Conservation (phyloP, 64 coral and sea anemone species). For the Stylophora pistillata region DNA sequence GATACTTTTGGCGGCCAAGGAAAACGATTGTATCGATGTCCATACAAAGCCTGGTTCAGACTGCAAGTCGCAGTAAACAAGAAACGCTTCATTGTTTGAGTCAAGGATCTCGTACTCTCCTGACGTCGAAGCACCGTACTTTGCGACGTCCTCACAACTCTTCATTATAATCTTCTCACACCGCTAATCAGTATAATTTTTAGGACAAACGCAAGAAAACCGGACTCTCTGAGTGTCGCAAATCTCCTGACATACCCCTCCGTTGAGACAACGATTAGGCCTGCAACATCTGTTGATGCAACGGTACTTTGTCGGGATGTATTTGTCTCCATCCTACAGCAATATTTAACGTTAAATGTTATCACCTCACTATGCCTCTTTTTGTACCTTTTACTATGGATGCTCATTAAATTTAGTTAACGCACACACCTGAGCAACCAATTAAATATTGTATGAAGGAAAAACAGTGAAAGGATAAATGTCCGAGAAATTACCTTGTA, state of each 20-base stretch:
- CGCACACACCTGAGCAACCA: too few relatives aligned
- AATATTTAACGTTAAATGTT: not conserved
- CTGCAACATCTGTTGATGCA: slow-evolving; percentile 30
- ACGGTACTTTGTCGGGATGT: not conserved
- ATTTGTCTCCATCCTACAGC: not conserved
- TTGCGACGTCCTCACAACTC: slow-evolving; percentile 8
- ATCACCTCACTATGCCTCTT: not conserved
- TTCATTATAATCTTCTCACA: slow-evolving; percentile 14
- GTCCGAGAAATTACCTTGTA: too few relatives aligned
- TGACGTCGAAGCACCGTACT: not conserved
- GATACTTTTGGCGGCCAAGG: not conserved
- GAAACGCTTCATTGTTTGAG: not conserved
- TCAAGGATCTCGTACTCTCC: slow-evolving; percentile 24
- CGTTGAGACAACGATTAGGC: slow-evolving; percentile 41
- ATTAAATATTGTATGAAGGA: too few relatives aligned
- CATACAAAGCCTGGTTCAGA: too few relatives aligned
- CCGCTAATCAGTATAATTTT: not conserved
- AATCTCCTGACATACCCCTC: slow-evolving; percentile 52
- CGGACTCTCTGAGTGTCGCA: slow-evolving; percentile 16
- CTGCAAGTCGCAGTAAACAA: slow-evolving; percentile 62
- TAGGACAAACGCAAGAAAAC: slow-evolving; percentile 41
- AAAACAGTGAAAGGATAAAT: too few relatives aligned
- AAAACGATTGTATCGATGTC: slow-evolving; percentile 60
- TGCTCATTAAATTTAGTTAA: too few relatives aligned
- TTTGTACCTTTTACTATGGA: too few relatives aligned